Conservation (phyloP, 1,140 invertebrate genomes). For the Parapsyche elsis region DNA sequence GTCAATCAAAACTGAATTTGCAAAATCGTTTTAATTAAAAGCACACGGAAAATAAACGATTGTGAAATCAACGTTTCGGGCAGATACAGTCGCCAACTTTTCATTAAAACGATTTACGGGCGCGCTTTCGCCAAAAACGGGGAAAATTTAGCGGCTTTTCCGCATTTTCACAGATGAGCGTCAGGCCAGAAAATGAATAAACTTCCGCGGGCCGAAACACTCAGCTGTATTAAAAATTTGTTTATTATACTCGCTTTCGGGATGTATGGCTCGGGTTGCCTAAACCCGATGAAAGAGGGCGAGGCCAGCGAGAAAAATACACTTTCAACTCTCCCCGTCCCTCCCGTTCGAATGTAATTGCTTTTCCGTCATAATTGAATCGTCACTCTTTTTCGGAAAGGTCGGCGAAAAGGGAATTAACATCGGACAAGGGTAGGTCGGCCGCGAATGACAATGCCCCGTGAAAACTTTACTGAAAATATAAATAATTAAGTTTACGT, state of each 20-base stretch:
- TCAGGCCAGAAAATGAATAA: constrained; percentile 45
- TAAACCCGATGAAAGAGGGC: no score
- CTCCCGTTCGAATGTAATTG: neutral
- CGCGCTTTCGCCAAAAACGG: neutral
- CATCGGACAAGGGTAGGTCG: neutral
- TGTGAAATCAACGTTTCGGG: neutral
- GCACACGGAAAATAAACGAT: neutral
- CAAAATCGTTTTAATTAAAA: neutral
- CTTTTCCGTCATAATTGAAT: constrained; percentile 20
- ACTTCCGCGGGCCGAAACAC: constrained; percentile 37
- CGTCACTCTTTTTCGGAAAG: neutral
- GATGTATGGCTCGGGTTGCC: constrained; percentile 15
- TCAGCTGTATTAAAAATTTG: constrained; percentile 39
- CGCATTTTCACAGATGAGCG: constrained; percentile 22
- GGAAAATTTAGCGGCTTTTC: neutral
- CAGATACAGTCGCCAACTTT: constrained; percentile 3
- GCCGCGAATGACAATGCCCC: neutral
- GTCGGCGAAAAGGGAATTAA: neutral
- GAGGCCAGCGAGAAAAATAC: neutral
- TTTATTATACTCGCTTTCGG: constrained; percentile 24
- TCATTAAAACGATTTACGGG: constrained; percentile 25
- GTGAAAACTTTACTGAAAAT: neutral
- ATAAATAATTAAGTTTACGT: neutral
- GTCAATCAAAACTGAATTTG: constrained; percentile 11
- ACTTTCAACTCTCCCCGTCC: neutral